A percentile compares a stretch with the other conserved stretches of the same genome.
phyloP scores from a whole-genome alignment of 2,113 vertebrate genomes.

The Hemiscyllium ocellatum region DNA sequence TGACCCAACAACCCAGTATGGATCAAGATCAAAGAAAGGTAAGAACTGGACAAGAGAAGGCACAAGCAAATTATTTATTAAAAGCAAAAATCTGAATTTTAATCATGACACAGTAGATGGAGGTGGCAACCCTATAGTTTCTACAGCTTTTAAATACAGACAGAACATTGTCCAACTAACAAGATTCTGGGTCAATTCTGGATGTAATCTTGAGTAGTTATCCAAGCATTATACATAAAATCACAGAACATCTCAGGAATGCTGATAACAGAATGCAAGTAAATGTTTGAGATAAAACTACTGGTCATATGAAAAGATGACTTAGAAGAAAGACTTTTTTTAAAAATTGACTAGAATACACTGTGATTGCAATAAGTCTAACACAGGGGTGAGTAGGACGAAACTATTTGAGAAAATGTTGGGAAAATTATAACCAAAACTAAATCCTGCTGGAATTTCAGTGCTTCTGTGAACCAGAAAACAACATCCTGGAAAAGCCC shows the following conservation, averaged over 20 bases:
- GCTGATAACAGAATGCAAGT: background rate
- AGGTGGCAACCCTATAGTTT: background rate
- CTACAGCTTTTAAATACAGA: background rate
- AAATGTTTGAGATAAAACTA: background rate
- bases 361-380: background rate
- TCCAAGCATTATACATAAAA: background rate
- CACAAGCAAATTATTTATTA: background rate
- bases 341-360: background rate
- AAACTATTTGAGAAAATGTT: background rate
- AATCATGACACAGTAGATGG: background rate
- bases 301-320: background rate
- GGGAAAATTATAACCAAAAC: background rate
- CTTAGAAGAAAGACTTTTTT: background rate
- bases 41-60: background rate
- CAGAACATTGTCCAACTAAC: background rate
- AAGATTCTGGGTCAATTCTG: background rate
- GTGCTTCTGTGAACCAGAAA: background rate
- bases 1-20: background rate
- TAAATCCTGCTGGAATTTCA: background rate
- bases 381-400: background rate
- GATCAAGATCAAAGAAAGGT: background rate
- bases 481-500: background rate
- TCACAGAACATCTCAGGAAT: background rate
- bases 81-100: background rate
- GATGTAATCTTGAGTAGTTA: background rate